Conservation (phyloP, 2,113 vertebrate genomes). For the Coptodon rendalli region DNA sequence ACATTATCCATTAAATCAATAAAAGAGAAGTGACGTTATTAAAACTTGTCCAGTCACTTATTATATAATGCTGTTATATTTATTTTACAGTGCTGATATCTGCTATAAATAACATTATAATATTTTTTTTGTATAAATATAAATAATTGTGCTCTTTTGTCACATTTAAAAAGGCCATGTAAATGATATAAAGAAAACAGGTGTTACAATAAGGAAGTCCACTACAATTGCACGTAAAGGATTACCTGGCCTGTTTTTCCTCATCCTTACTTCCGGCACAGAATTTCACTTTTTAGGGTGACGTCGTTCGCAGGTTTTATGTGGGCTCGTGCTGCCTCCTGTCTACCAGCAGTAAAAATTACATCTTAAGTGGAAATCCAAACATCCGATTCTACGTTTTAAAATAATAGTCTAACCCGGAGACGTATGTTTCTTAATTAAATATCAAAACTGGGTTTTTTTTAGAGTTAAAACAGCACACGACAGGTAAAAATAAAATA, state of each 20-base stretch:
- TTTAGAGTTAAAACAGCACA: neutral
- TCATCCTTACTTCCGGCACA: neutral
- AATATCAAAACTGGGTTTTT: neutral
- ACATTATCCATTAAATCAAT: neutral
- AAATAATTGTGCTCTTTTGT: neutral
- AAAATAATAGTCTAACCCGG: neutral
- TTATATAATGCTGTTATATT: neutral
- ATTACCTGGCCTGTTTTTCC: neutral
- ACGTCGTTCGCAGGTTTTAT: neutral
- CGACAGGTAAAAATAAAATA: neutral
- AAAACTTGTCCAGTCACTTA: neutral
- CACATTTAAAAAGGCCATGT: neutral
- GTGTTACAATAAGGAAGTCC: neutral
- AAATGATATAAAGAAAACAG: neutral
- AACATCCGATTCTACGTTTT: neutral
- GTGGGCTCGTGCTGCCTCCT: neutral
- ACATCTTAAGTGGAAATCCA: neutral
- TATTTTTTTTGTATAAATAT: neutral
- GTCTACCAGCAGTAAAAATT: neutral
- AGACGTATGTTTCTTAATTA: neutral
- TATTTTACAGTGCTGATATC: accelerated
- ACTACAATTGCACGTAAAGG: neutral
- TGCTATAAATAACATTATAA: neutral
- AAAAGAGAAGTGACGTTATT: neutral
- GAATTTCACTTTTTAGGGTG: neutral